A percentile compares a stretch with the other conserved stretches of the same genome.
phyloP scores from a whole-genome alignment of 2,888 invertebrate genomes.

The Euclidia mi region DNA sequence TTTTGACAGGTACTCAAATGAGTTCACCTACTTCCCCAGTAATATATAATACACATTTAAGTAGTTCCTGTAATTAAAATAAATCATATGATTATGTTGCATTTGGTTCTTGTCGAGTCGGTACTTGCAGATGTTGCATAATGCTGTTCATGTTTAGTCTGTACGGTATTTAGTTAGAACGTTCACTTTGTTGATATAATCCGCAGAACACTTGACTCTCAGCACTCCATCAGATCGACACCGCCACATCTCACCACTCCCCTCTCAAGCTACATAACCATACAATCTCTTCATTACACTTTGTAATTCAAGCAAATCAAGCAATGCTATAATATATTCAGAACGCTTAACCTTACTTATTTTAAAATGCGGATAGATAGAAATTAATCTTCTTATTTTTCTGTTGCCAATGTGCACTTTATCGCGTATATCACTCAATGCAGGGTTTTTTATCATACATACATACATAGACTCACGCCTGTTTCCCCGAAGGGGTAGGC shows the following conservation, averaged over 20 bases:
- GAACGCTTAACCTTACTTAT: too few relatives aligned
- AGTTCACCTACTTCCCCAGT: slow-evolving; percentile 43
- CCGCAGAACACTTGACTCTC: slow-evolving; percentile 58
- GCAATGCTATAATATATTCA: too few relatives aligned
- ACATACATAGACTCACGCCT: too few relatives aligned
- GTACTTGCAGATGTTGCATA: slow-evolving; percentile 49
- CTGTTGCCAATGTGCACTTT: too few relatives aligned
- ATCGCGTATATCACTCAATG: too few relatives aligned
- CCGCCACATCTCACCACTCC: slow-evolving; percentile 66
- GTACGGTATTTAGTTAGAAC: slow-evolving; percentile 57
- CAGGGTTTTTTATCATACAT: too few relatives aligned
- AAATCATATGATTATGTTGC: slow-evolving; percentile 54
- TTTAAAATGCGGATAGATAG: too few relatives aligned
- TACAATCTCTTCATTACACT: too few relatives aligned
- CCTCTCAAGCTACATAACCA: too few relatives aligned
- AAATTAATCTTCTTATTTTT: too few relatives aligned
- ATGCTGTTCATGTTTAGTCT: slow-evolving; percentile 63
- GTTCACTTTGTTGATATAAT: slow-evolving; percentile 64
- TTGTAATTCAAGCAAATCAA: too few relatives aligned
- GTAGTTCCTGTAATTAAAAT: slow-evolving; percentile 46
- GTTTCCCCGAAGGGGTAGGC: too few relatives aligned
- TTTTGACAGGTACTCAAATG: slow-evolving; percentile 47
- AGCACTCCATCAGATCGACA: slow-evolving; percentile 56
- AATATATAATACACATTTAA: slow-evolving; percentile 28
- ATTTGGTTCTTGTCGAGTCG: slow-evolving; percentile 48